phyloP scores from a whole-genome alignment of 1,140 invertebrate genomes.

The Gryllus bimaculatus region DNA sequence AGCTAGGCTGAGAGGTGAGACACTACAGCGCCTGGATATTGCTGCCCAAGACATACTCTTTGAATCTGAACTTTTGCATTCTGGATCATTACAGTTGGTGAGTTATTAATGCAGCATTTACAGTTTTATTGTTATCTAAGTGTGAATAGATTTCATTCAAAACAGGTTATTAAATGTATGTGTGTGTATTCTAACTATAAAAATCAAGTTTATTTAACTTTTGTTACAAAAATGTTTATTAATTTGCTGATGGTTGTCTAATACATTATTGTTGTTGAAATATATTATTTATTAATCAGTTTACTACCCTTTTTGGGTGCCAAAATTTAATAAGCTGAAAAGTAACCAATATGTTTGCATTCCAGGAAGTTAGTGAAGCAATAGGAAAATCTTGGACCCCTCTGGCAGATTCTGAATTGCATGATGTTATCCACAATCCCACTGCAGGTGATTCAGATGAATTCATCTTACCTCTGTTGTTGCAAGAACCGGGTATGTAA shows the following conservation, averaged over 20 bases:
- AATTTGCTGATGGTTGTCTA: too few relatives aligned
- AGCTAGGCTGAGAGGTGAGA: slow-evolving; percentile 49
- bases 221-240: too few relatives aligned
- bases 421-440: slow-evolving; percentile 36
- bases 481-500: slow-evolving; percentile 33
- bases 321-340: not conserved
- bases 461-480: slow-evolving; percentile 39
- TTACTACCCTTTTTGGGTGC: too few relatives aligned
- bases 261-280: too few relatives aligned
- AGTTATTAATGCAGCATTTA: not conserved
- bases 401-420: slow-evolving; percentile 34
- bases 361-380: slow-evolving; percentile 36
- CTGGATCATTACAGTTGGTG: not conserved
- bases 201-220: too few relatives aligned
- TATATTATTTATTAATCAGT: too few relatives aligned
- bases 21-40: slow-evolving; percentile 45
- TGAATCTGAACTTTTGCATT: not conserved
- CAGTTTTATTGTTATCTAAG: too few relatives aligned
- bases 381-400: slow-evolving; percentile 35
- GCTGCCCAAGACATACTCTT: slow-evolving; percentile 14
- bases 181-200: too few relatives aligned
- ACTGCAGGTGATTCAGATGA: slow-evolving; percentile 35
- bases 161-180: too few relatives aligned
- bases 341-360: slow-evolving; percentile 2
- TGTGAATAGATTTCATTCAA: too few relatives aligned